These are phyloP conservation scores for Phrynosoma blainvillii DNA, from an alignment of 2,113 vertebrate species.

Conservation along the genomic window DNA sequence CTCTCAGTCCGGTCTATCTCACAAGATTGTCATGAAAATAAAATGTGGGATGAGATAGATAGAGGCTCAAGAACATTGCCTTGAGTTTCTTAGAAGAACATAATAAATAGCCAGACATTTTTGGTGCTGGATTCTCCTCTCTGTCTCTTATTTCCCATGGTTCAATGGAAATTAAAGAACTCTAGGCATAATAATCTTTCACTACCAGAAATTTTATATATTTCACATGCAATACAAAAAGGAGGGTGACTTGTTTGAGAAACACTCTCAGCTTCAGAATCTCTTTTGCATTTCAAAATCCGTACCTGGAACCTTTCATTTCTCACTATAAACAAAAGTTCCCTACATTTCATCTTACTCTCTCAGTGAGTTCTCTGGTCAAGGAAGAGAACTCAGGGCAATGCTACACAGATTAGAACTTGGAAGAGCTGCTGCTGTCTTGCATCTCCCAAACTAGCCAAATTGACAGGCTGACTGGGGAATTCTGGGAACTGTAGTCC, in stretches of 20 bases:
- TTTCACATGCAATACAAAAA: background rate
- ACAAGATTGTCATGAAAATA: too few relatives aligned
- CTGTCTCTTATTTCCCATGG: background rate
- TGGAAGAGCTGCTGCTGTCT: too few relatives aligned
- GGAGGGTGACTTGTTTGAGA: too few relatives aligned
- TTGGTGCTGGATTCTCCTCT: background rate
- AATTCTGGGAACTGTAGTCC: too few relatives aligned
- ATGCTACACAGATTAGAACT: background rate
- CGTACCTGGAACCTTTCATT: background rate
- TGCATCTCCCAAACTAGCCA: too few relatives aligned
- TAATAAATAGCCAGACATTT: background rate
- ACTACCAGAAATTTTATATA: background rate
- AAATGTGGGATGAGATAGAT: background rate
- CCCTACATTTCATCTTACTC: background rate
- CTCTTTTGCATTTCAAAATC: too few relatives aligned
- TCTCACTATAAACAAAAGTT: background rate
- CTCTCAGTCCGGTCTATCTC: background rate
- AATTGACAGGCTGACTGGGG: too few relatives aligned
- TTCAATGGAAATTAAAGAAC: background rate
- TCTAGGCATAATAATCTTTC: background rate
- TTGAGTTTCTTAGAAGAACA: background rate
- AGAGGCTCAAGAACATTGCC: background rate
- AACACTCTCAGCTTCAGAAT: too few relatives aligned
- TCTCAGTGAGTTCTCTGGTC: background rate
- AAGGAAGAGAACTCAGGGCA: background rate